Evolutionary conservation across 2,797 vertebrate genomes (phyloP).

Genomic region (Pseudocheirus occidentalis): DNA sequence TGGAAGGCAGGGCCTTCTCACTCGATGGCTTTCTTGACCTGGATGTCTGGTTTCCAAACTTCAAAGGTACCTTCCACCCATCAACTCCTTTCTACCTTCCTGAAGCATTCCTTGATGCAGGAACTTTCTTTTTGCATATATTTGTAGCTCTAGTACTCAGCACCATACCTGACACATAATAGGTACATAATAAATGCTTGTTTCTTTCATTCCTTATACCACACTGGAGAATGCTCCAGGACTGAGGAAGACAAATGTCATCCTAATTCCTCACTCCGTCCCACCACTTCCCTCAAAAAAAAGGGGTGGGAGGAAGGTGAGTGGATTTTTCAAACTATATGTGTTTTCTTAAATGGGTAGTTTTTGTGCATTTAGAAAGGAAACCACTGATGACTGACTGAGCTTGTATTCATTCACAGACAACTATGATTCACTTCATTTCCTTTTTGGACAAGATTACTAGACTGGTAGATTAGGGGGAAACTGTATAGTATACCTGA

Average conservation of each 20-base stretch:
- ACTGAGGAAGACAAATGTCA: neutral
- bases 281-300: neutral
- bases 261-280: neutral
- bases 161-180: neutral
- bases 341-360: neutral
- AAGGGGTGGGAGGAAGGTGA: fast-evolving
- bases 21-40: neutral
- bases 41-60: neutral
- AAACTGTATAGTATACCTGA: neutral
- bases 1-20: neutral
- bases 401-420: neutral
- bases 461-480: neutral
- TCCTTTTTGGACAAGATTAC: neutral
- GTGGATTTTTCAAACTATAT: neutral
- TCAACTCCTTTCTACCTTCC: neutral
- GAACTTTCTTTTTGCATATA: neutral
- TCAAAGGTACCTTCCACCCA: neutral
- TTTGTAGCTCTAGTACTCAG: neutral
- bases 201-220: neutral
- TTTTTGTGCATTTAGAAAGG: neutral
- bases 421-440: neutral
- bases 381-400: neutral
- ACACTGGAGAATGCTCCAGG: neutral
- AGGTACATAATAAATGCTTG: neutral
- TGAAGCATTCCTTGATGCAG: neutral